phyloP scores from a whole-genome alignment of 2,888 invertebrate species.

The Eilema caniola region DNA sequence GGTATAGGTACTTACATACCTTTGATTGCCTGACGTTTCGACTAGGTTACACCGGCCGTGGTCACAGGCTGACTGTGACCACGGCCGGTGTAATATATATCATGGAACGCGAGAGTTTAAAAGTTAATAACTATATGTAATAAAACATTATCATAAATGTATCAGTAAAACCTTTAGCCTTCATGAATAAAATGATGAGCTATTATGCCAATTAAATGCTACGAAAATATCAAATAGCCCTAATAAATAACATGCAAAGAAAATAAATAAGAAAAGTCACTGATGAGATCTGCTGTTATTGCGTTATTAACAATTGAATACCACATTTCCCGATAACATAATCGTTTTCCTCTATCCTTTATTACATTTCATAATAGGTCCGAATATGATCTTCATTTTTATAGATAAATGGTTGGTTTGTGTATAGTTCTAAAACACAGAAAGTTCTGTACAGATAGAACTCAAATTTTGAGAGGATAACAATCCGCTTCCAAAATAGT shows the following conservation, averaged over 20 bases:
- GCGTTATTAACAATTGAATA: slow-evolving; percentile 29
- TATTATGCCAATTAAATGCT: slow-evolving; percentile 1
- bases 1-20: too few species aligned
- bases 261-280: slow-evolving; percentile 26
- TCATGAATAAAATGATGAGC: neutral
- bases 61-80: too few species aligned
- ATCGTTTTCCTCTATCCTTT: slow-evolving; percentile 39
- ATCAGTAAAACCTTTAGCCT: neutral
- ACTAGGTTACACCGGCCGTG: too few species aligned
- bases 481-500: too few species aligned
- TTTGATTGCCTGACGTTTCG: too few species aligned
- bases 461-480: too few species aligned
- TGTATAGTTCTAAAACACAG: too few species aligned
- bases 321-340: slow-evolving; percentile 32
- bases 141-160: neutral
- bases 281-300: slow-evolving; percentile 26
- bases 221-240: slow-evolving; percentile 1
- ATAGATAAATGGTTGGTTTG: too few species aligned
- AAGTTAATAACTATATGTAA: neutral
- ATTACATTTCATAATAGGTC: slow-evolving; percentile 30
- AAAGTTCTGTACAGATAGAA: too few species aligned
- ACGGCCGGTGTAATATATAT: too few species aligned
- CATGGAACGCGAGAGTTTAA: too few species aligned
- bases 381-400: slow-evolving; percentile 31
- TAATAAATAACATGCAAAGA: slow-evolving; percentile 7